phyloP scores from a whole-genome alignment of 2,888 invertebrate species.

The Drosophila merina region DNA sequence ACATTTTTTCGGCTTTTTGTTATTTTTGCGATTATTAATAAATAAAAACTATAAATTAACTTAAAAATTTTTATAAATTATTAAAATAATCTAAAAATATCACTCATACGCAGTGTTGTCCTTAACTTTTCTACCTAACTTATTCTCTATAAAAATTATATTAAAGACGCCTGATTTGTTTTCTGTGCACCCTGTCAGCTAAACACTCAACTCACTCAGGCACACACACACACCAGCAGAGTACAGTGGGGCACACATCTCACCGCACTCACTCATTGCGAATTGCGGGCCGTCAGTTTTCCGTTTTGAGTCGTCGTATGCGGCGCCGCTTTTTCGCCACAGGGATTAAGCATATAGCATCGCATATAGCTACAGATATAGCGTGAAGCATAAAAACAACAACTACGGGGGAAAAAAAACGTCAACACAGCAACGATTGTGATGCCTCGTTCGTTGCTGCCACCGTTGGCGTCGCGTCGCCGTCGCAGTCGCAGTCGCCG shows the following conservation, averaged over 20 bases:
- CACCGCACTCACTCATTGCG: slow-evolving; percentile 35
- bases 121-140: not conserved
- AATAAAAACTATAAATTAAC: too few species aligned
- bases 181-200: slow-evolving; percentile 52
- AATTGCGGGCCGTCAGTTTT: slow-evolving; percentile 53
- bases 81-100: not conserved
- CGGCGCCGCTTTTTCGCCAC: slow-evolving; percentile 64
- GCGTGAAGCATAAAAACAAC: slow-evolving; percentile 31
- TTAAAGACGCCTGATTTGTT: not conserved
- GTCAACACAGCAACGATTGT: slow-evolving; percentile 73
- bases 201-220: slow-evolving; percentile 43
- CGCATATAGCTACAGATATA: slow-evolving; percentile 20
- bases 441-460: slow-evolving; percentile 32
- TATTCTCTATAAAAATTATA: not conserved
- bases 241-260: slow-evolving; percentile 25
- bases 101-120: not conserved
- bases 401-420: slow-evolving; percentile 45
- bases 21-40: too few species aligned
- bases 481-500: slow-evolving; percentile 13
- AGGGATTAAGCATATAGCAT: slow-evolving; percentile 77
- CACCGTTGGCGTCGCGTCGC: slow-evolving; percentile 23
- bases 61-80: too few species aligned
- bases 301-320: slow-evolving; percentile 33
- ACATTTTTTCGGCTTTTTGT: too few species aligned
- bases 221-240: slow-evolving; percentile 38